These are phyloP conservation scores for Musca vetustissima DNA, from an alignment of 1,140 invertebrate genomes.

Conservation along the genomic window DNA sequence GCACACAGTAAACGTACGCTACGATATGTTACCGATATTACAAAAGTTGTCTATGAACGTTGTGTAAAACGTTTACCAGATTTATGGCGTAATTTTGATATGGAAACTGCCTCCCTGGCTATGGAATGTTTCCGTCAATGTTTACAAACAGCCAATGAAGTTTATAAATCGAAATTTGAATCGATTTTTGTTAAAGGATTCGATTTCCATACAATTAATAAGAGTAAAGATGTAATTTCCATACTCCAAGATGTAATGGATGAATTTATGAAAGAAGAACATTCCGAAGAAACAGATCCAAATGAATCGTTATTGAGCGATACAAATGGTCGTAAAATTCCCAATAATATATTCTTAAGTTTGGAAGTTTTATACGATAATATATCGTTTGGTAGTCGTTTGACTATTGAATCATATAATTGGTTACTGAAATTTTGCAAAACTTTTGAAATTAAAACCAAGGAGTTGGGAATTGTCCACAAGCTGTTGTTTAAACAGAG, in stretches of 20 bases:
- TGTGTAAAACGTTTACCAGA: conserved; percentile 49
- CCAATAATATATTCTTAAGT: conserved; percentile 37
- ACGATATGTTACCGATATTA: conserved; percentile 48
- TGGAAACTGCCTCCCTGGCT: conserved; percentile 53
- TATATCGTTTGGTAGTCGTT: conserved; percentile 35
- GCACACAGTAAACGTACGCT: conserved; percentile 44
- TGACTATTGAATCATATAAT: conserved; percentile 40
- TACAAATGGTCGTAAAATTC: conserved; percentile 30
- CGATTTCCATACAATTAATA: conserved; percentile 38
- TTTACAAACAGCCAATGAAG: conserved; percentile 56
- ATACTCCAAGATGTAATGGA: conserved; percentile 41
- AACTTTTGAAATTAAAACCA: conserved; percentile 34
- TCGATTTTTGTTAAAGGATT: conserved; percentile 56
- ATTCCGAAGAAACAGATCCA: neutral
- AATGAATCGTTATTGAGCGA: conserved; percentile 33
- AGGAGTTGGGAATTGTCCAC: conserved; percentile 41
- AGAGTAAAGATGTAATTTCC: conserved; percentile 33
- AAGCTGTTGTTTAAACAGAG: conserved; percentile 46
- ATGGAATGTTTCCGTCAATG: conserved; percentile 63
- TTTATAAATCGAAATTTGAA: conserved; percentile 54
- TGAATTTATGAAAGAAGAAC: conserved; percentile 40
- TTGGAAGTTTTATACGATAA: conserved; percentile 47
- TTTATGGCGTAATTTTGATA: conserved; percentile 55
- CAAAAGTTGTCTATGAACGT: conserved; percentile 53
- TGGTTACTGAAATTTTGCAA: conserved; percentile 49